These are phyloP conservation scores for Morpho helenor DNA, from an alignment of 2,888 invertebrate species.

Conservation along the genomic window DNA sequence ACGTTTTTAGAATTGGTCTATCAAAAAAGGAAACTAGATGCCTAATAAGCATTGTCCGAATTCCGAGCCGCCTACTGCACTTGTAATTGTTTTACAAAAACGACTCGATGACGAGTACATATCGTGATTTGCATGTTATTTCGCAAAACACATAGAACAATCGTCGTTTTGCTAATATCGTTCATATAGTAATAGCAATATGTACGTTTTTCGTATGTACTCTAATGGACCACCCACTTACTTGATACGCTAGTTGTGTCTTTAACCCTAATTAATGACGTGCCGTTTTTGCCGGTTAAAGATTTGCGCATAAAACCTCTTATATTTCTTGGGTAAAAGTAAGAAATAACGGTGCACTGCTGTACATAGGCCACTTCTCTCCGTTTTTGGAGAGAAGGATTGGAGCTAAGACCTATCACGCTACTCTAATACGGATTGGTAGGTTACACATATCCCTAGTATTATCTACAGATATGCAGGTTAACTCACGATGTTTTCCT, in stretches of 20 bases:
- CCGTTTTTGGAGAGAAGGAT: too few relatives aligned
- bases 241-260: conserved; percentile 15
- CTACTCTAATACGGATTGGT: too few relatives aligned
- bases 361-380: too few relatives aligned
- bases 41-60: conserved; percentile 24
- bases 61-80: conserved; percentile 30
- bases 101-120: conserved; percentile 46
- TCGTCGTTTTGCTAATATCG: conserved; percentile 1
- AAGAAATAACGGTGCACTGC: too few relatives aligned
- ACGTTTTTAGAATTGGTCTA: neutral
- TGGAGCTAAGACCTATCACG: too few relatives aligned
- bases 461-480: too few relatives aligned
- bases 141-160: conserved; percentile 39
- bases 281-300: neutral
- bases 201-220: conserved; percentile 1
- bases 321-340: too few relatives aligned
- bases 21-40: conserved; percentile 14
- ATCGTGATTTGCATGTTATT: conserved; percentile 55
- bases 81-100: conserved; percentile 45
- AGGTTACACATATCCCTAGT: too few relatives aligned
- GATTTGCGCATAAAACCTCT: too few relatives aligned
- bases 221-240: conserved; percentile 20
- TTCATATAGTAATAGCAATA: conserved; percentile 3
- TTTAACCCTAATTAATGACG: conserved; percentile 5
- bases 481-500: too few relatives aligned